Conservation (phyloP, 2,888 invertebrate species). For the Steinernema carpocapsae region DNA sequence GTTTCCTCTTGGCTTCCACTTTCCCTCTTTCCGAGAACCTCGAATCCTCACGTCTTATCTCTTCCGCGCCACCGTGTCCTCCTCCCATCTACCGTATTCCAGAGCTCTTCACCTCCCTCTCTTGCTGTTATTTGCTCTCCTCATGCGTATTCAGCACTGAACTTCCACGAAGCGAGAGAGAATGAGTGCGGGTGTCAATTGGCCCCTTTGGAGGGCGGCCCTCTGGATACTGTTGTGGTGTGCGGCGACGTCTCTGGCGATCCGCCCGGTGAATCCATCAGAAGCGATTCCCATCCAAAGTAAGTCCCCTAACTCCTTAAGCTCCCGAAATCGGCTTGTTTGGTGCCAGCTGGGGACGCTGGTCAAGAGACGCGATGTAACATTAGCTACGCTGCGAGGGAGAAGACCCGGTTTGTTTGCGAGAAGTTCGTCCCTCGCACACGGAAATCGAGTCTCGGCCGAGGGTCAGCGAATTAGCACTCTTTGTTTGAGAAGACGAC, state of each 20-base stretch:
- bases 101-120: conserved; percentile 9
- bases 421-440: conserved; percentile 1
- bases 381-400: background rate
- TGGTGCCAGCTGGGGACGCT: conserved; percentile 15
- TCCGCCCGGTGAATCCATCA: conserved; percentile 5
- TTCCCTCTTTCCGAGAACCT: background rate
- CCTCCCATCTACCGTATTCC: background rate
- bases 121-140: background rate
- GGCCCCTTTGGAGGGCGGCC: conserved; percentile 24
- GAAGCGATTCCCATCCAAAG: conserved; percentile 21
- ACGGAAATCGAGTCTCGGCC: background rate
- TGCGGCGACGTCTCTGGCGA: conserved; percentile 16
- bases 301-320: conserved; percentile 3
- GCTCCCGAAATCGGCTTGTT: background rate
- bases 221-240: conserved; percentile 2
- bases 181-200: conserved; percentile 17
- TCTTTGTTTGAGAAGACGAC: conserved; percentile 9
- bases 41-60: background rate
- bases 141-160: conserved; percentile 23
- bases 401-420: conserved; percentile 7
- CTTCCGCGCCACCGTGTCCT: background rate
- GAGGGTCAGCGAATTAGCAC: conserved; percentile 29
- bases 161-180: conserved; percentile 3
- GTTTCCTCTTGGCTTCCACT: background rate
- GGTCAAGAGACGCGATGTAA: conserved; percentile 25